These are phyloP conservation scores for Glossosoma conforme DNA, from an alignment of 1,140 invertebrate genomes.

Conservation along the genomic window DNA sequence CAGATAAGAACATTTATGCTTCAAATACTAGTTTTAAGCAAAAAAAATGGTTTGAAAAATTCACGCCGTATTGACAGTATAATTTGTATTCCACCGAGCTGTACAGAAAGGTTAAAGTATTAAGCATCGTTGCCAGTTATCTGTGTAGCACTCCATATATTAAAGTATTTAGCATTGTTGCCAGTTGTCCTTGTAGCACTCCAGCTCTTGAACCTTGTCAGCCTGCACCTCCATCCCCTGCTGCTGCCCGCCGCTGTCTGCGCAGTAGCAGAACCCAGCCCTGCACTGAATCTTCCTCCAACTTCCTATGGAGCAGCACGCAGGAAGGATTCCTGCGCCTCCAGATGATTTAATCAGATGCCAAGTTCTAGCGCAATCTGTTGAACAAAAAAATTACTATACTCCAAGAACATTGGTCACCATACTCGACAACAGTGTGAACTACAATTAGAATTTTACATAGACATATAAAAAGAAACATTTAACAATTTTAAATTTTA, in stretches of 20 bases:
- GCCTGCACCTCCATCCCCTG: slow-evolving; percentile 36
- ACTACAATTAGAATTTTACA: background rate
- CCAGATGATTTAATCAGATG: slow-evolving; percentile 38
- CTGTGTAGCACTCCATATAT: too few species aligned
- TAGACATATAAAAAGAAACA: background rate
- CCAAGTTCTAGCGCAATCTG: slow-evolving; percentile 54
- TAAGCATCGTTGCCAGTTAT: too few species aligned
- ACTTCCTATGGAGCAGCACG: slow-evolving; percentile 56
- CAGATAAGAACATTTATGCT: too few species aligned
- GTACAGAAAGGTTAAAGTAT: too few species aligned
- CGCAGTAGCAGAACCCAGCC: slow-evolving; percentile 54
- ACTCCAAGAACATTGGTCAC: background rate
- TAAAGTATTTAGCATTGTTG: slow-evolving; percentile 2
- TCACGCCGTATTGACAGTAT: too few species aligned
- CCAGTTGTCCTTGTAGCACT: slow-evolving; percentile 29
- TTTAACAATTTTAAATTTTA: background rate
- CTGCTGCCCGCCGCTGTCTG: slow-evolving; percentile 55
- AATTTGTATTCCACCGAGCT: too few species aligned
- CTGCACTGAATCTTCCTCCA: slow-evolving; percentile 54
- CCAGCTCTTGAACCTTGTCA: slow-evolving; percentile 32
- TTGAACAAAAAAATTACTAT: slow-evolving; percentile 9
- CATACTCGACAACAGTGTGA: background rate
- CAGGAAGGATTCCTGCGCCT: slow-evolving; percentile 42
- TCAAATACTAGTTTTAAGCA: too few species aligned
- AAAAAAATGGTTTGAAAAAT: too few species aligned